phyloP scores from a whole-genome alignment of 1,140 invertebrate genomes.

The Nasonia vitripennis region DNA sequence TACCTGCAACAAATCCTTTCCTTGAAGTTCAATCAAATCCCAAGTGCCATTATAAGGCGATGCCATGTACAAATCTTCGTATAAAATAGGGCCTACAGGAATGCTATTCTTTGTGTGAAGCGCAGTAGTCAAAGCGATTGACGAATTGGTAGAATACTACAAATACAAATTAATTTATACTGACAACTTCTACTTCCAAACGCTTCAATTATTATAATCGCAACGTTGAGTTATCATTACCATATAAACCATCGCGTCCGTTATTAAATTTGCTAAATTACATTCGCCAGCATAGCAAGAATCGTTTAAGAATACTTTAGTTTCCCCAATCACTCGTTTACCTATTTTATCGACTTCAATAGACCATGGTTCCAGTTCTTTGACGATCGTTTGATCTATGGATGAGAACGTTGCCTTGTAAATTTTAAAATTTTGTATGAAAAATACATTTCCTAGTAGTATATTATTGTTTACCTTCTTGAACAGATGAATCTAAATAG shows the following conservation, averaged over 20 bases:
- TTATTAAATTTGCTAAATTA: constrained; percentile 85
- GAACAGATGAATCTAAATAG: constrained; percentile 79
- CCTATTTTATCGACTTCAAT: constrained; percentile 77
- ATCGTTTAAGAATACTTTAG: constrained; percentile 76
- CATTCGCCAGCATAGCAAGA: constrained; percentile 81
- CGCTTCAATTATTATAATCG: no score
- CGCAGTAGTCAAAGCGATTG: constrained; percentile 81
- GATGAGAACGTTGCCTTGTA: no score
- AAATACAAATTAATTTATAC: neutral
- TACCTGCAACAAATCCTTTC: constrained; percentile 77
- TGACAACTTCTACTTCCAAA: no score
- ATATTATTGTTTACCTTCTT: constrained; percentile 75
- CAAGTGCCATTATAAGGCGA: constrained; percentile 84
- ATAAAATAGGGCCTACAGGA: constrained; percentile 77
- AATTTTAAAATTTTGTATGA: no score
- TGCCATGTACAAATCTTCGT: constrained; percentile 80
- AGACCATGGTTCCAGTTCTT: constrained; percentile 78
- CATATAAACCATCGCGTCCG: constrained; percentile 82
- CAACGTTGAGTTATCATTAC: neutral
- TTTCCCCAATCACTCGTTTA: constrained; percentile 76
- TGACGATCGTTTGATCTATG: constrained; percentile 74
- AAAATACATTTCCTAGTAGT: no score
- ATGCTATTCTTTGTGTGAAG: constrained; percentile 82
- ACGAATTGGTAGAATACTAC: constrained; percentile 79
- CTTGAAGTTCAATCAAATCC: constrained; percentile 80